Base-by-base conservation (phyloP, 2,888 invertebrate species). In the Lathronympha strigana region DNA sequence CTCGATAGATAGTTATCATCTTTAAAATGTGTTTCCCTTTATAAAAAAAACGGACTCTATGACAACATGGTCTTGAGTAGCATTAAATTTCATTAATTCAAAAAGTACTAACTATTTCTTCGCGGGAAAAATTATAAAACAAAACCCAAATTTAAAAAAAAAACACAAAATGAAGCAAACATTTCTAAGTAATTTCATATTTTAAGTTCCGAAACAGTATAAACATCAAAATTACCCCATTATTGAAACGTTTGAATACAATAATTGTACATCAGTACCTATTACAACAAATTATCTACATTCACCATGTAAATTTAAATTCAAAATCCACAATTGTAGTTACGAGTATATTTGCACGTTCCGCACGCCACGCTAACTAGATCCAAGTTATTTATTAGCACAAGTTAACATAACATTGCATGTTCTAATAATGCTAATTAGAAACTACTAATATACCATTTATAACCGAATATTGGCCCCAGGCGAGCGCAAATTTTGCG, bases 401-500 rank as follows among this genome's bases (percentile, higher is more conserved):
- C 61, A 54, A 61, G 60, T 66, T 66, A 61, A 54, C 61, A 60
- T 61, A 66, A 57, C 67, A 67, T 70, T 61, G 70, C 70, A 70
- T 70, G 70, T 54, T 58, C 62, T 58, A 68, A 67, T 68, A 67
- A 70, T 68, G 69, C 67, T 70, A 70, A 70, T 70, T 69, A 70
- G 69, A 40, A 28, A 53, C 66, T 62, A 67, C 63, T 68, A 67
- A 69, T 68, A 68, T 49, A 66, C 66, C 66, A 67, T 67, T 68
- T 57, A 53, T 47, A 58, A 67, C 62, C 67, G 31, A 60, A 67
- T 67, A 67, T 64, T 66, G 61, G 47, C 61, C 63, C 61, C 60
- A 38, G 55, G 61, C 61, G 54, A 51, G 38, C 55, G 51, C 68
- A 38, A 73, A 73, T 74, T 73, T 76, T 71, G 71, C 74, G 71